Base-by-base conservation (phyloP, 2,888 invertebrate species). In the Priocnemis perturbator region DNA sequence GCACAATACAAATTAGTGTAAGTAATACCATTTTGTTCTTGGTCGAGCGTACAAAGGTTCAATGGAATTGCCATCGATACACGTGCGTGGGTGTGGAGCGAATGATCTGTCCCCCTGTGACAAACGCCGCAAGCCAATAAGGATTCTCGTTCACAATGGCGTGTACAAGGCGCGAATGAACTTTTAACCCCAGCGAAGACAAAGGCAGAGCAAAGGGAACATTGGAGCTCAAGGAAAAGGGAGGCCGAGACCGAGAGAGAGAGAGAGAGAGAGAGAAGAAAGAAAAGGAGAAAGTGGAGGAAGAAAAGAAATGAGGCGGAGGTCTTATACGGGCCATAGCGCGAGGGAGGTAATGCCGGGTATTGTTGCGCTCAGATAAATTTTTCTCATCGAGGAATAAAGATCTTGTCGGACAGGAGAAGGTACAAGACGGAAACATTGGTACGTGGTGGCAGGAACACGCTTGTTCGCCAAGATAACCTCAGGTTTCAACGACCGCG, bases 341-440 rank as follows among this genome's bases (percentile, higher is more conserved):
- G 19, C 14, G 67, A 70, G 67, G 74, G 75, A 64, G 67, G 71
- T 45, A 71, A 73, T 60, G 67, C 67, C 67, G 73, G 67, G 73
- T 71, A 73, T 73, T 73, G 67, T 44, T 58, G 53, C 57, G 66
- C 65, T 75, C 64, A 72, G 73, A 82, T 78, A 83, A 78, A 79
- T 82, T 81, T 81, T 83, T 82, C 75, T 75, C 80, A 77, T 21
- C 77, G 67, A 68, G 78, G 79, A 85, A 85, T 85, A 84, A 85
- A 85, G 85, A 85, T 85, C 85, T 85, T 84, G 85, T 85, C 81
- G 78, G 83, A 85, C 84, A 83, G 79, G 82, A 69, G 83, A 66
- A 73, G 73, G 64, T 83, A 85, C 85, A 84, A 84, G 83, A 81
- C 79, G 83, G 82, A 79, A 84, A 84, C 83, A 73, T 61, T 55